These are phyloP conservation scores for Brachylomia viminalis DNA, from an alignment of 2,888 invertebrate species.

Conservation along the genomic window DNA sequence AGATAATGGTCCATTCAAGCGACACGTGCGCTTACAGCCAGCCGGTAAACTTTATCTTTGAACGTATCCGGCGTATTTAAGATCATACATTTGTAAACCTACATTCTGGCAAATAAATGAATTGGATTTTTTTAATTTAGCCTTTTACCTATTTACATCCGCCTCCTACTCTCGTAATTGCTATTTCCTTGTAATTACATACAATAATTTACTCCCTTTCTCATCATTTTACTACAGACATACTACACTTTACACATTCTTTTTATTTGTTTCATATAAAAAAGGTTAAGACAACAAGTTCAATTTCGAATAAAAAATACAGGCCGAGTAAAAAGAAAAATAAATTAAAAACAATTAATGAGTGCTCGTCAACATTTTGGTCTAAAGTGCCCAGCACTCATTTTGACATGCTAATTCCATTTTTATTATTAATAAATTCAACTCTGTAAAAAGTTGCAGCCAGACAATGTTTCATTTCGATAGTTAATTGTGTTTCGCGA, in stretches of 20 bases:
- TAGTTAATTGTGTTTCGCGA: background rate
- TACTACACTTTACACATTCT: background rate
- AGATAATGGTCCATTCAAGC: background rate
- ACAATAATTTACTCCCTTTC: background rate
- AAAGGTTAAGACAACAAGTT: background rate
- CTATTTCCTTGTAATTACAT: background rate
- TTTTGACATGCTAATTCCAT: background rate
- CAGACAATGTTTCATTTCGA: background rate
- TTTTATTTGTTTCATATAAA: background rate
- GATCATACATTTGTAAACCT: no score
- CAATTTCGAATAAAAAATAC: background rate
- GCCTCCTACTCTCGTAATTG: background rate
- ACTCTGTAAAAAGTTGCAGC: background rate
- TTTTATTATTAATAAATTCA: background rate
- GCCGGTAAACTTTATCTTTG: constrained; percentile 16
- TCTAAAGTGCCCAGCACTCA: background rate
- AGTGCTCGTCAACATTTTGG: background rate
- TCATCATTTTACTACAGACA: background rate
- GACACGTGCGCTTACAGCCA: background rate
- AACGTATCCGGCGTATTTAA: background rate
- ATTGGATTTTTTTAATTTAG: no score
- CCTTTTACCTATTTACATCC: background rate
- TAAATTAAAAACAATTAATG: background rate
- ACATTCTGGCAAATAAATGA: no score
- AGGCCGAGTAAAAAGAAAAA: background rate